Conservation (phyloP, 2,113 vertebrate genomes). For the Thamnophis sirtalis region DNA sequence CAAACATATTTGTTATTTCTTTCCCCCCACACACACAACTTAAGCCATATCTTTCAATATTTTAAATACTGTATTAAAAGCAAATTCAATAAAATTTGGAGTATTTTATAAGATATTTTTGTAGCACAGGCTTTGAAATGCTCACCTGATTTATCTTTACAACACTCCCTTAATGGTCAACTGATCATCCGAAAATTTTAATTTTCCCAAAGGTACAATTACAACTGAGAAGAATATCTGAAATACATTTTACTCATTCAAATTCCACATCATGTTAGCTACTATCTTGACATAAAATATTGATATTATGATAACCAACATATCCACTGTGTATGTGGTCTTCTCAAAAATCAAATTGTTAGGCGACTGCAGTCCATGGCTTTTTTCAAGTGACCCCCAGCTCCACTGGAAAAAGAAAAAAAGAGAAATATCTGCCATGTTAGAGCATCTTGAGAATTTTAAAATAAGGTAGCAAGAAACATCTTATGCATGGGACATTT, state of each 20-base stretch:
- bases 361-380: neutral
- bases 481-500: neutral
- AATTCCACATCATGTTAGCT: neutral
- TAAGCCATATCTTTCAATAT: conserved; percentile 6
- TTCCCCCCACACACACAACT: neutral
- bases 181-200: neutral
- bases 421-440: neutral
- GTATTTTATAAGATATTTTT: neutral
- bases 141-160: neutral
- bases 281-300: neutral
- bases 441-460: neutral
- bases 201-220: neutral
- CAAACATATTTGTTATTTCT: neutral
- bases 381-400: neutral
- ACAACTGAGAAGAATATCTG: neutral
- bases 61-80: neutral
- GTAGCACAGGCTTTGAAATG: neutral
- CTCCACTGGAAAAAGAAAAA: neutral
- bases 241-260: neutral
- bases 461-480: neutral
- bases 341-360: neutral
- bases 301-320: neutral
- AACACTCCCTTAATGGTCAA: neutral
- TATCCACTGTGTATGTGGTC: neutral
- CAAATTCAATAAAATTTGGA: neutral